Percentiles rank a stretch among this genome's conserved stretches.
phyloP scores from a whole-genome alignment of 2,113 vertebrate genomes.

The Sula dactylatra region DNA sequence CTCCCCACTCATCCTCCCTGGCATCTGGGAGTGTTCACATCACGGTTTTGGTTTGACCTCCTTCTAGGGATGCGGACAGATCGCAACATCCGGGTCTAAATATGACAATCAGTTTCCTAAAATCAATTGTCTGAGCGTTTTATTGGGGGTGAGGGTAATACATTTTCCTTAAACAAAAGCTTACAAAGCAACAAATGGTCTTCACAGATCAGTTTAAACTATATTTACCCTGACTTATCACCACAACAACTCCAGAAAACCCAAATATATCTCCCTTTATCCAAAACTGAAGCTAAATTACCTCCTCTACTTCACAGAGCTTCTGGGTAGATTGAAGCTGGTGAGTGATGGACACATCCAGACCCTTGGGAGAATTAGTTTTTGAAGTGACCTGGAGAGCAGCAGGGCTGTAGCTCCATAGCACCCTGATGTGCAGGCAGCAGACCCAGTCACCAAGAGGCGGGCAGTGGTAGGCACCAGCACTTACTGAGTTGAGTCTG shows the following conservation, averaged over 20 bases:
- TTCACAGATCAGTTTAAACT: background rate
- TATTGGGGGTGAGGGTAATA: background rate
- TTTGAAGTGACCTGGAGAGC: background rate
- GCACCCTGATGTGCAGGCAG: background rate
- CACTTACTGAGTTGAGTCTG: background rate
- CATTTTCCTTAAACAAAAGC: background rate
- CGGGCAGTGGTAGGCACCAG: background rate
- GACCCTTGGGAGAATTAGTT: background rate
- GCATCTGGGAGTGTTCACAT: background rate
- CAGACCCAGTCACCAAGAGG: background rate
- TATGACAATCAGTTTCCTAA: background rate
- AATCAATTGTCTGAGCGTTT: background rate
- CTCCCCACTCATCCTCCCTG: background rate
- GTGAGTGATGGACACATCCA: background rate
- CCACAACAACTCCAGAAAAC: background rate
- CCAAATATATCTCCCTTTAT: background rate
- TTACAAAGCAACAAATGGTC: background rate
- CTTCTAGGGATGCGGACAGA: background rate
- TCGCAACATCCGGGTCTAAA: background rate
- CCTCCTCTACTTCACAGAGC: background rate
- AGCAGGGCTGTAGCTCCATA: background rate
- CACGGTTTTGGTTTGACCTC: background rate
- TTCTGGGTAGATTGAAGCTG: background rate
- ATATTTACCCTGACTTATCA: background rate
- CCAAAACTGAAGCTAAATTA: background rate